These are phyloP conservation scores for Drosophila eugracilis DNA, from an alignment of 1,140 invertebrate genomes.

Conservation along the genomic window DNA sequence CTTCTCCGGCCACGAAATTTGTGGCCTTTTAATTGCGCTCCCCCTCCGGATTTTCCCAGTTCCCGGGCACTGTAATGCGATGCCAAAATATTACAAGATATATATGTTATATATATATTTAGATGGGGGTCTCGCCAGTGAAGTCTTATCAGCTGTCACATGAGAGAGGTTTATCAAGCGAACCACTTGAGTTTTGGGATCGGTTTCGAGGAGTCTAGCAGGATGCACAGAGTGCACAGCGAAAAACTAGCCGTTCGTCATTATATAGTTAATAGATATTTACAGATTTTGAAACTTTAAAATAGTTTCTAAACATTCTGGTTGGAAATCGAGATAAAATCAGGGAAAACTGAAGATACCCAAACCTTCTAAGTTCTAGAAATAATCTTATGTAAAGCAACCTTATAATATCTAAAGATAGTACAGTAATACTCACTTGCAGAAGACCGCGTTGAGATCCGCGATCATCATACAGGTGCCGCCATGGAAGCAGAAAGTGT, in stretches of 20 bases:
- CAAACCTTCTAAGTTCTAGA: no score
- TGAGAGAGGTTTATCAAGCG: conserved; percentile 60
- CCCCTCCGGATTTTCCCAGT: background rate
- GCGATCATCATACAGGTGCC: conserved; percentile 93
- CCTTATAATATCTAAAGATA: background rate
- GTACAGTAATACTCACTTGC: conserved; percentile 88
- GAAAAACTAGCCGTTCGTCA: conserved; percentile 16
- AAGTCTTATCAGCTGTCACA: conserved; percentile 72
- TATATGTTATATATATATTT: conserved; percentile 24
- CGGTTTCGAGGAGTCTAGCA: conserved; percentile 36
- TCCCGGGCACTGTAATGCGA: conserved; percentile 61
- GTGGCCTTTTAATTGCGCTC: conserved; percentile 36
- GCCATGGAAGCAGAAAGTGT: conserved; percentile 92
- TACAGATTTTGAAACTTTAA: no score
- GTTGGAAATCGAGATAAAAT: no score
- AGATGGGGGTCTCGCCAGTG: conserved; percentile 19
- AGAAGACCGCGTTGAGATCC: conserved; percentile 91
- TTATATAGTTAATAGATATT: background rate
- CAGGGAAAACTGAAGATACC: no score
- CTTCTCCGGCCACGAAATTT: conserved; percentile 26
- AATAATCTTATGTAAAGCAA: no score
- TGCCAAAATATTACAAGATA: conserved; percentile 69
- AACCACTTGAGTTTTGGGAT: conserved; percentile 67
- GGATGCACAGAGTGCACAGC: conserved; percentile 10
- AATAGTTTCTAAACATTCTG: no score